Base-by-base conservation (phyloP, 2,113 vertebrate species). In the Perognathus longimembris region DNA sequence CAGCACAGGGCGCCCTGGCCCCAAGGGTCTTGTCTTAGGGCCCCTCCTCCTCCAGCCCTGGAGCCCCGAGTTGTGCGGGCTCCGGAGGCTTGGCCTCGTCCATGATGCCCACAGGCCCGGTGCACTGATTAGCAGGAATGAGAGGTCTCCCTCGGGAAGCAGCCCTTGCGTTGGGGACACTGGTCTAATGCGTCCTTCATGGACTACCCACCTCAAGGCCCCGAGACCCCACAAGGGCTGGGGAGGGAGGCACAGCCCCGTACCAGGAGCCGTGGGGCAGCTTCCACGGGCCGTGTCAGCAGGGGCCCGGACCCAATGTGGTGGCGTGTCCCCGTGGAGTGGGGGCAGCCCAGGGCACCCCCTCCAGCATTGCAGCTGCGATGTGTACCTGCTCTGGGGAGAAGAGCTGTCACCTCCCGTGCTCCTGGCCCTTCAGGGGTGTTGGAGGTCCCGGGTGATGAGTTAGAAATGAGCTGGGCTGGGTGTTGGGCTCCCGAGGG, bases 371-470 rank as follows among this genome's bases (percentile, higher is more conserved):
- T 59, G 40, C 57, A 6, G 75, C 0, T 0, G 11, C 0, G 1
- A 14, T 0, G 1, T 66, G 2, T 5, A 36, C 7, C 0, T 28
- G 18, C 71, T 26, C 0, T 20, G 2, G 54, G 38, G 38, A 30
- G 3, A 32, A 18, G 1, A 26, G 45, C 10, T 40, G 45, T 36
- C n/a, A 2, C 6, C 24, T 24, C 54, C 32, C 11, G 21, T 1
- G 4, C 5, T 1, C 20, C 42, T 18, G 5, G 1, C 24, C 40
- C 42, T 57, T 6, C 34, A 15, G 32, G 32, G 45, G 30, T 9
- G 1, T 0, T 0, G 11, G 8, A 73, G 7, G 22, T 1, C 14
- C 6, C 3, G 1, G n/a, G 24, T 0, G 4, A 24, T 9, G 5
- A 21, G 32, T 61, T 6, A 40, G 82, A 18, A 24, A 36, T 0